Evolutionary conservation across 2,888 invertebrate species (phyloP).

Genomic region (Horisme vitalbata): DNA sequence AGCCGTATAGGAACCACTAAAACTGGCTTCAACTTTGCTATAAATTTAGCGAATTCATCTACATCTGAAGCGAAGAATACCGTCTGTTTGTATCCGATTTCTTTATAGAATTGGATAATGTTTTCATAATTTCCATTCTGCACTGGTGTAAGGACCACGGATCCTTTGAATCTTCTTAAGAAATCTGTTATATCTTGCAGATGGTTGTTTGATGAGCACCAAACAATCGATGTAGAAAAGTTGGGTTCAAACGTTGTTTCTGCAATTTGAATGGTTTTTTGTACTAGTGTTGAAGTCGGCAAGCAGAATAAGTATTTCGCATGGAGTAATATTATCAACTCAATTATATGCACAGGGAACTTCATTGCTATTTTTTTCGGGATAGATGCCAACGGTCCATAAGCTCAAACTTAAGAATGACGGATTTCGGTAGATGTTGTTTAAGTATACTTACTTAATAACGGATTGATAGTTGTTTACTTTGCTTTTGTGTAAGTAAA

Average conservation of each 20-base stretch:
- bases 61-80: slow-evolving; percentile 45
- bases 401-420: no score
- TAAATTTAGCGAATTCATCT: slow-evolving; percentile 44
- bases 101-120: slow-evolving; percentile 29
- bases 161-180: slow-evolving; percentile 40
- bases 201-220: slow-evolving; percentile 33
- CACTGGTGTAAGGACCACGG: slow-evolving; percentile 38
- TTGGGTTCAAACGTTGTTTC: slow-evolving; percentile 41
- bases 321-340: neutral
- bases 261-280: slow-evolving; percentile 42
- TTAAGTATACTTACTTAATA: no score
- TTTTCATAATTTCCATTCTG: slow-evolving; percentile 23
- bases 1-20: slow-evolving; percentile 42
- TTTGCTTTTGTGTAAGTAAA: neutral
- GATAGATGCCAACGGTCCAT: no score
- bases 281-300: slow-evolving; percentile 20
- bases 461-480: neutral
- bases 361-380: no score
- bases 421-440: no score
- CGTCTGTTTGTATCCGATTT: slow-evolving; percentile 44
- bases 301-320: neutral
- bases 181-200: slow-evolving; percentile 38
- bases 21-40: slow-evolving; percentile 38
- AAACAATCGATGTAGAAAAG: slow-evolving; percentile 45
- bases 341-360: no score